Percentiles rank a stretch among this genome's conserved stretches.
These are phyloP conservation scores for Cynodonichthys magdalenae DNA, from an alignment of 2,797 vertebrate species.

Conservation along the genomic window DNA sequence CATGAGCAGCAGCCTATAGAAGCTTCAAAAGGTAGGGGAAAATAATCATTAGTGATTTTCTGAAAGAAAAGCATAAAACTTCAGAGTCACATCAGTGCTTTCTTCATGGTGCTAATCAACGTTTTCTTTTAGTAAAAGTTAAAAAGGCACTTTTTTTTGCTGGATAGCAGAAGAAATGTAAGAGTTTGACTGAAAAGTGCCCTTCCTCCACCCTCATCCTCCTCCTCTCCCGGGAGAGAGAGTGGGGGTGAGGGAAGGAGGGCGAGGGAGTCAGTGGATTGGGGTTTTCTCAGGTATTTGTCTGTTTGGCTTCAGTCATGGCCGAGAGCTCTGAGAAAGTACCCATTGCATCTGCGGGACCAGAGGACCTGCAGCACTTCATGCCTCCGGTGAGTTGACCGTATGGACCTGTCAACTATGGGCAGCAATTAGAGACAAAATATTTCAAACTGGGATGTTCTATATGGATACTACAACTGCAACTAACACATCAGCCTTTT, in stretches of 20 bases:
- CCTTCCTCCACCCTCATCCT: conserved; percentile 19
- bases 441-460: neutral
- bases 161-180: neutral
- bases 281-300: conserved; percentile 60
- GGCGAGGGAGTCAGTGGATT: conserved; percentile 20
- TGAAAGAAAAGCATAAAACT: conserved; percentile 12
- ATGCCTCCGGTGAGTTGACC: conserved; percentile 86
- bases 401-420: neutral
- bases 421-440: neutral
- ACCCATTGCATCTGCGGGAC: conserved; percentile 87
- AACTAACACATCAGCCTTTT: too few relatives aligned
- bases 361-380: conserved; percentile 87
- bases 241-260: conserved; percentile 1
- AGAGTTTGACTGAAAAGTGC: conserved; percentile 10
- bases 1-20: conserved; percentile 33
- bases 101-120: neutral
- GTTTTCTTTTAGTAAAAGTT: conserved; percentile 9
- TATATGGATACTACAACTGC: too few relatives aligned
- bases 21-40: conserved; percentile 38
- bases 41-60: conserved; percentile 36
- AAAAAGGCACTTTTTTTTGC: neutral
- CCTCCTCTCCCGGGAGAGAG: conserved; percentile 20
- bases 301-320: conserved; percentile 77
- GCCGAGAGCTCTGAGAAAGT: conserved; percentile 87
- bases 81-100: conserved; percentile 12